Evolutionary conservation across 2,797 vertebrate genomes (phyloP), one percentile per base, ranked within the genome.

Genomic region (Hemibagrus guttatus): DNA sequence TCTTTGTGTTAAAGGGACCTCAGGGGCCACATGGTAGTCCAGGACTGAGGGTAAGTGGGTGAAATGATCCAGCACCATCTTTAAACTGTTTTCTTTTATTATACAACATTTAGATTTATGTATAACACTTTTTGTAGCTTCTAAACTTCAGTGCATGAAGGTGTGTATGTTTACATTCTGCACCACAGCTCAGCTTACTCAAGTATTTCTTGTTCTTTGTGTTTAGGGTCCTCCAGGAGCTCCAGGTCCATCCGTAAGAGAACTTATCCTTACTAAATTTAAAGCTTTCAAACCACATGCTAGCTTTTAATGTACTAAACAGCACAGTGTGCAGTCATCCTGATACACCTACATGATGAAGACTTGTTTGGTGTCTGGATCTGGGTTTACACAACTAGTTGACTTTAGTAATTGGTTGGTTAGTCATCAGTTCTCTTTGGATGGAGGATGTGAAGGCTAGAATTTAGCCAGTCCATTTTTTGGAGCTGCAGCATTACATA

Each of bases 221-320:
- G 52, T 93, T 52, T 82, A 99, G 98, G 98, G 98, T 89, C 96
- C 94, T 86, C 97, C 97, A 69, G 98, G 98, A 85, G 90, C 94
- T 89, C 96, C 97, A 19, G 98, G 98, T 89, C 95, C 93, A 87
- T 93, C 93, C 89, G 98, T 99, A 96, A 97, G 97, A 52, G 16
- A 64, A 81, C 7, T 6, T 16, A 61, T n/a, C 39, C 6, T 80
- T 80, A 79, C 56, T 28, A 75, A n/a, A n/a, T n/a, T 52, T 75
- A 54, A 75, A 11, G 46, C 4, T n/a, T 21, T 3, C 7, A 17
- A 12, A 28, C 23, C 28, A 23, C 54, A 31, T 56, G 58, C 5
- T 23, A 52, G 69, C 12, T 7, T 56, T 56, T 19, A 17, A n/a
- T 52, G 9, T 31, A 31, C 26, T 17, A 9, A 54, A 1, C 17